Base-by-base conservation (phyloP, 2,888 invertebrate species). In the Lagria hirta region DNA sequence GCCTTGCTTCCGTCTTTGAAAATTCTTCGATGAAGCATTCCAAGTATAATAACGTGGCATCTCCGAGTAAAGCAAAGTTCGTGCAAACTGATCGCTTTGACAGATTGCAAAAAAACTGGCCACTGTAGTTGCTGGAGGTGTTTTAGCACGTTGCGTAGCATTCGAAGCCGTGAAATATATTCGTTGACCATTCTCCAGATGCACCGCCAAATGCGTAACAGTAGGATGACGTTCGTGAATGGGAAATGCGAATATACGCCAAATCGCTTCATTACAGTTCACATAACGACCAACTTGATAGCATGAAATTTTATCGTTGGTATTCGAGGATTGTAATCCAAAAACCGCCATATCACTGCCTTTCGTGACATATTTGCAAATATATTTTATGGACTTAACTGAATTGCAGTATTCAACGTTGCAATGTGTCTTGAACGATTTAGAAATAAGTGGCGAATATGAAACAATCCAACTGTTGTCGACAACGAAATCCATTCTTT, bases 291-390 rank as follows among this genome's bases (percentile, higher is more conserved):
- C 58, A 12, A 38, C 49, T 54, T 62, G 47, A 35, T 54, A 48
- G 35, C 48, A 55, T 13, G 15, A n/a, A 4, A 27, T 27, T 27
- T 27, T 14, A 12, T 27, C 27, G 10, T n/a, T 11, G 5, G 3
- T 11, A 27, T 27, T 27, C 10, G 4, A 3, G 12, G 3, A n/a
- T 35, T 15, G 6, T n/a, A 49, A 8, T 17, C 33, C 20, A 41
- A 52, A 48, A 4, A 45, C 30, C 13, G 48, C 63, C 58, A 37
- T 34, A 43, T 54, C 67, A 46, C 63, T 65, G 15, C 68, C 68
- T 64, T 72, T 72, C 33, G 60, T 68, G 13, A 73, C 63, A 55
- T 73, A 73, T 53, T 71, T 70, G 50, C 66, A 68, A 45, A 72
- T 60, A 41, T 70, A 70, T 58, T 70, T 70, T 10, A 70, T 68